phyloP scores from a whole-genome alignment of 1,140 invertebrate genomes.

The Halesus radiatus region DNA sequence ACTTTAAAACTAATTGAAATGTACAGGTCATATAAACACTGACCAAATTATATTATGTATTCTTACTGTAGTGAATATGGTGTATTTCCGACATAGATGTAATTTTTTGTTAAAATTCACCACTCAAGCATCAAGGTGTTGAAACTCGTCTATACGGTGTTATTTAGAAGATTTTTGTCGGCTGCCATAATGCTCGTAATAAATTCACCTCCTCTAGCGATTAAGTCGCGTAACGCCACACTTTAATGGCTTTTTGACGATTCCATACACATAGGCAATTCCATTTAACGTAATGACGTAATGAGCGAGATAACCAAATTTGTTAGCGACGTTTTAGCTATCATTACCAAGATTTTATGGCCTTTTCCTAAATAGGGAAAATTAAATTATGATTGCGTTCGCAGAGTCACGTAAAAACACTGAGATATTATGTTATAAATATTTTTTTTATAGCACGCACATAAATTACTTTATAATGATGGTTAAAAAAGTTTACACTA shows the following conservation, averaged over 20 bases:
- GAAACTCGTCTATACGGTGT: constrained; percentile 8
- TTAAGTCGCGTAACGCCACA: constrained; percentile 22
- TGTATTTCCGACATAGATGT: no score
- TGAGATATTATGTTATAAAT: no score
- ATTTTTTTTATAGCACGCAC: no score
- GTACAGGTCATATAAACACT: no score
- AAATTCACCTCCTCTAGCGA: constrained; percentile 29
- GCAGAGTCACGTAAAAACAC: no score
- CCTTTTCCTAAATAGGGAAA: background rate
- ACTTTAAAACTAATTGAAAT: no score
- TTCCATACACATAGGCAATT: constrained; percentile 6
- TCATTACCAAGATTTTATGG: background rate
- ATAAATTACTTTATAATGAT: no score
- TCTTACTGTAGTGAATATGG: no score
- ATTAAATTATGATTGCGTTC: background rate
- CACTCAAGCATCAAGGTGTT: background rate
- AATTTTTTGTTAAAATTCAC: no score
- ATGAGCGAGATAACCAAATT: constrained; percentile 32
- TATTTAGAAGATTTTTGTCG: constrained; percentile 44
- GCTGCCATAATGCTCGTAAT: constrained; percentile 26
- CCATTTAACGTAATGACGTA: constrained; percentile 27
- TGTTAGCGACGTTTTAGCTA: constrained; percentile 1
- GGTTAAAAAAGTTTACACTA: no score
- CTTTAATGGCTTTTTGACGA: constrained; percentile 35
- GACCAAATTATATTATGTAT: no score